phyloP scores from a whole-genome alignment of 2,888 invertebrate genomes.

The Sinelater perroti region DNA sequence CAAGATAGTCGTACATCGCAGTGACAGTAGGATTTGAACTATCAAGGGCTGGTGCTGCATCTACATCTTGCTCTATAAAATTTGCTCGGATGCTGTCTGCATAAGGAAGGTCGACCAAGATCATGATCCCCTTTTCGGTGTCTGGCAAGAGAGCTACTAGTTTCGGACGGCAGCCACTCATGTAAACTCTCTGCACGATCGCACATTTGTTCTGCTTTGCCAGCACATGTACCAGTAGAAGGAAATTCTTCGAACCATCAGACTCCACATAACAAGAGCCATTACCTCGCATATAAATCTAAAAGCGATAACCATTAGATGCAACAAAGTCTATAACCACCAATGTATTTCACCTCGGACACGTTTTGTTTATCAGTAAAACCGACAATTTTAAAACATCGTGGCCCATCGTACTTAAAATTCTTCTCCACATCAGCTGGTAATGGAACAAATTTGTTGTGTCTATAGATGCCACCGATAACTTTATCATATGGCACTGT shows the following conservation, averaged over 20 bases:
- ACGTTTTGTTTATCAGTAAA: conserved; percentile 22
- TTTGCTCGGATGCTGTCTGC: not conserved
- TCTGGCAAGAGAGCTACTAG: conserved; percentile 22
- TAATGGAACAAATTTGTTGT: conserved; percentile 25
- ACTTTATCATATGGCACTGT: conserved; percentile 23
- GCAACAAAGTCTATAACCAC: too few relatives aligned
- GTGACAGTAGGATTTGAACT: conserved; percentile 4
- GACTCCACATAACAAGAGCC: conserved; percentile 14
- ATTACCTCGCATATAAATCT: conserved; percentile 17
- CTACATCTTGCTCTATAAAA: conserved; percentile 10
- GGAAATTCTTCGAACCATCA: conserved; percentile 11
- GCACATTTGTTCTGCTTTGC: conserved; percentile 19
- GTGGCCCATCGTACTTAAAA: conserved; percentile 21
- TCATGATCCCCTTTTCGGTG: not conserved
- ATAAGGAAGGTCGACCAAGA: conserved; percentile 19
- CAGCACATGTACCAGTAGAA: conserved; percentile 4
- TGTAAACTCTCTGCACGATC: conserved; percentile 23
- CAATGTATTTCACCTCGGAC: conserved; percentile 11
- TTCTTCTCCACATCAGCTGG: conserved; percentile 19
- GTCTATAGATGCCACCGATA: conserved; percentile 24
- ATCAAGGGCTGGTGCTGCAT: conserved; percentile 3
- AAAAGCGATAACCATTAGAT: not conserved
- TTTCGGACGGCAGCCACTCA: conserved; percentile 21
- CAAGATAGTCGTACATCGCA: conserved; percentile 24
- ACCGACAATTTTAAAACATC: conserved; percentile 30